Percentiles rank a stretch among this genome's conserved stretches.
These are phyloP conservation scores for Therioaphis trifolii DNA, from an alignment of 2,888 invertebrate species.

Conservation along the genomic window DNA sequence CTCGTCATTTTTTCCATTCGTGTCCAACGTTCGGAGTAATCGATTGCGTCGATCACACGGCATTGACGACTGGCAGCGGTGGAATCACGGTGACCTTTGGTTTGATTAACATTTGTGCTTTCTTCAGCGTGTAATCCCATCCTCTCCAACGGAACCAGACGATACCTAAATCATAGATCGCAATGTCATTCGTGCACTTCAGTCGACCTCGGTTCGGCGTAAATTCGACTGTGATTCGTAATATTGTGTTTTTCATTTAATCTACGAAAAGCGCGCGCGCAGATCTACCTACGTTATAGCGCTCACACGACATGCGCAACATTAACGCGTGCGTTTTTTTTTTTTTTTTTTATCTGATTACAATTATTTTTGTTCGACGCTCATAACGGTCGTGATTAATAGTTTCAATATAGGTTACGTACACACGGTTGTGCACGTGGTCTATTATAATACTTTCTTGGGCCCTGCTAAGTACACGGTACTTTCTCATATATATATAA, in stretches of 20 bases:
- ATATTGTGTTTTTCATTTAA: too few relatives aligned
- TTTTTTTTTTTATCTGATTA: conserved; percentile 30
- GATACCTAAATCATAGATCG: conserved; percentile 74
- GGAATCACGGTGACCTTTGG: conserved; percentile 70
- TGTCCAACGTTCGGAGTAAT: background rate
- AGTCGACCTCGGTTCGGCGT: too few relatives aligned
- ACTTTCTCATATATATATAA: too few relatives aligned
- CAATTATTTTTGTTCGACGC: background rate
- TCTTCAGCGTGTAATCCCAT: conserved; percentile 92
- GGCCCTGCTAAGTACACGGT: too few relatives aligned
- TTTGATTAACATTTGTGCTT: conserved; percentile 92
- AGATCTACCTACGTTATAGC: too few relatives aligned
- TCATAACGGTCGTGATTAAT: conserved; percentile 23
- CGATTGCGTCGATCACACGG: conserved; percentile 8
- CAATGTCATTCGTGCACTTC: background rate
- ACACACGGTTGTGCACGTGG: background rate
- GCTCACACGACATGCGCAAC: too few relatives aligned
- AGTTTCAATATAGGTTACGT: conserved; percentile 22
- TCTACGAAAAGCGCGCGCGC: too few relatives aligned
- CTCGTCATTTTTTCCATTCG: background rate
- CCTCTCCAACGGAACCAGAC: conserved; percentile 97
- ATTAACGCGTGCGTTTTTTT: too few relatives aligned
- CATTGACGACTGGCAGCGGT: conserved; percentile 42
- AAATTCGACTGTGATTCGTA: too few relatives aligned
- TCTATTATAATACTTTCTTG: background rate